Conservation (phyloP, 2,797 vertebrate species). For the Nothura maculosa region DNA sequence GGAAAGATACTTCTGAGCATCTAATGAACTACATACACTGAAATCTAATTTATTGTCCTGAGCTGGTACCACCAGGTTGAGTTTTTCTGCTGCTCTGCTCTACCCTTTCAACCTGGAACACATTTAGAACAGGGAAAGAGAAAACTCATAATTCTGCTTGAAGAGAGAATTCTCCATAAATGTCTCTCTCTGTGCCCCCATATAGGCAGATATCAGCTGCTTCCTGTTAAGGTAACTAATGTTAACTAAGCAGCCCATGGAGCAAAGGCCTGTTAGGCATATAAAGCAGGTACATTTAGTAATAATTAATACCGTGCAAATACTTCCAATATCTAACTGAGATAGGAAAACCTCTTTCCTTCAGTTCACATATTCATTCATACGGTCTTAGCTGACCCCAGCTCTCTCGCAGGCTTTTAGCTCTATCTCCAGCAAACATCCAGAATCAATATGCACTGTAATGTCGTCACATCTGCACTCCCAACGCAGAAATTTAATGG, state of each 20-base stretch:
- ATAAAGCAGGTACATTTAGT: not conserved
- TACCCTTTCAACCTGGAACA: not conserved
- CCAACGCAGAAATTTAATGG: not conserved
- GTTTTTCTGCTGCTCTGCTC: not conserved
- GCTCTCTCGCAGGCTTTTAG: not conserved
- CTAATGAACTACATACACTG: not conserved
- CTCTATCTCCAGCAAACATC: constrained; percentile 31
- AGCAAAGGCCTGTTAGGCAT: not conserved
- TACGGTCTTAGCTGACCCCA: not conserved
- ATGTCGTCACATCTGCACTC: not conserved
- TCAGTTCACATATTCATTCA: not conserved
- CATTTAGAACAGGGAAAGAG: not conserved
- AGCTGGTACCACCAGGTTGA: not conserved
- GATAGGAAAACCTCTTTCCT: not conserved
- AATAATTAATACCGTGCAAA: constrained; percentile 9
- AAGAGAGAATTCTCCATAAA: not conserved
- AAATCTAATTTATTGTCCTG: not conserved
- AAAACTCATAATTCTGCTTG: not conserved
- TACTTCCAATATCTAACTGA: not conserved
- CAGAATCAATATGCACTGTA: not conserved
- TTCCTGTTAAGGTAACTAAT: not conserved
- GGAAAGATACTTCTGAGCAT: not conserved
- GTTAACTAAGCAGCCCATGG: rapidly evolving
- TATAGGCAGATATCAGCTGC: not conserved
- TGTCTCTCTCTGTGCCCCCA: not conserved